These are phyloP conservation scores for Synergus laeviventris DNA, from an alignment of 2,888 invertebrate species.

Conservation along the genomic window DNA sequence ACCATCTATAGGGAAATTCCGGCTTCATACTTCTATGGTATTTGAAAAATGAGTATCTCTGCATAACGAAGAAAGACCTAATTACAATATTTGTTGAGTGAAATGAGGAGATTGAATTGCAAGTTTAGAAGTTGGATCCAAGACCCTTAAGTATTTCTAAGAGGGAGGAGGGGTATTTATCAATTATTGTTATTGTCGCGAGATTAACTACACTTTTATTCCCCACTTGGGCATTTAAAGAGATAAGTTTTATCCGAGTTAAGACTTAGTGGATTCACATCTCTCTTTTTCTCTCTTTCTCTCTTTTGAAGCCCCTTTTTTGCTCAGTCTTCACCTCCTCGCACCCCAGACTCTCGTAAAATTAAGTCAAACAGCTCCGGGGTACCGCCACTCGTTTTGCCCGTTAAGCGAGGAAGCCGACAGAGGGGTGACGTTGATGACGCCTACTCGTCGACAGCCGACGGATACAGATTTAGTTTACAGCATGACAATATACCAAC, in stretches of 20 bases:
- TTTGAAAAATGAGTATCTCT: too few relatives aligned
- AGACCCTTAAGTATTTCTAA: too few relatives aligned
- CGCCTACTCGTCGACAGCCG: neutral
- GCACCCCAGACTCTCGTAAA: constrained; percentile 64
- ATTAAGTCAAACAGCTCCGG: constrained; percentile 73
- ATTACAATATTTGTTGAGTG: too few relatives aligned
- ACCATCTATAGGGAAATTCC: too few relatives aligned
- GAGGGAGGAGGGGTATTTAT: constrained; percentile 40
- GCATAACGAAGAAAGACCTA: too few relatives aligned
- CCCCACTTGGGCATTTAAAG: constrained; percentile 68
- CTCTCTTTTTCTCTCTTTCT: constrained; percentile 47
- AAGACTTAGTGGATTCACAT: constrained; percentile 51
- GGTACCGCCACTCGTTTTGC: constrained; percentile 58
- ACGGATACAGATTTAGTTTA: neutral
- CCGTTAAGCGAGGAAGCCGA: constrained; percentile 41
- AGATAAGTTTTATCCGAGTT: constrained; percentile 71
- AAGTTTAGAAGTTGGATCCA: too few relatives aligned
- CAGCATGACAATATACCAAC: neutral
- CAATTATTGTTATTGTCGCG: constrained; percentile 52
- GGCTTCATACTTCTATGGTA: too few relatives aligned
- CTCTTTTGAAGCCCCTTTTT: constrained; percentile 46
- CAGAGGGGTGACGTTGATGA: constrained; percentile 8
- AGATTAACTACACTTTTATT: constrained; percentile 71
- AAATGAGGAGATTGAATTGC: too few relatives aligned
- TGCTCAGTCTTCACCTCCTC: constrained; percentile 50